Evolutionary conservation across 2,113 vertebrate genomes (phyloP).

Genomic region (Upupa epops): DNA sequence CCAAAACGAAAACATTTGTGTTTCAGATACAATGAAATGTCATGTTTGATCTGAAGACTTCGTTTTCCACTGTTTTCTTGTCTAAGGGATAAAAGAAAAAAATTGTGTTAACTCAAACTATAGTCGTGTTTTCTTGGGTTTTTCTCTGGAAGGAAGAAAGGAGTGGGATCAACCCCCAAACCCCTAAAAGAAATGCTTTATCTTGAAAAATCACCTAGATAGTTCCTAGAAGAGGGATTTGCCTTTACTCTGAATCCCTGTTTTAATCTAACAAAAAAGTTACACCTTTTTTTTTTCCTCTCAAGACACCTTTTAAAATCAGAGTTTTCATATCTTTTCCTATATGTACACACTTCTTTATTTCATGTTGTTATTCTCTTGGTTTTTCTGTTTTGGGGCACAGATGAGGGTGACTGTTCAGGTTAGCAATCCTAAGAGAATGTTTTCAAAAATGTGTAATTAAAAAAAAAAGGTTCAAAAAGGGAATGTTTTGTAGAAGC

Average conservation of each 20-base stretch:
- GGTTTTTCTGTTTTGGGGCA: background rate
- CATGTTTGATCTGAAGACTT: background rate
- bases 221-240: background rate
- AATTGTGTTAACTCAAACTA: background rate
- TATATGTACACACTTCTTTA: background rate
- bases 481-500: background rate
- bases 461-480: background rate
- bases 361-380: background rate
- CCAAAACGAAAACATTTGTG: background rate
- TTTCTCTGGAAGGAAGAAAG: background rate
- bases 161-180: background rate
- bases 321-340: background rate
- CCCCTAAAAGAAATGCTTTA: background rate
- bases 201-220: background rate
- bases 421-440: background rate
- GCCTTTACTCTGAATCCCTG: background rate
- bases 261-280: background rate
- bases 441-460: background rate
- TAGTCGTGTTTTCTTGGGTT: background rate
- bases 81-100: background rate
- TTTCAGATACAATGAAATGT: conserved; percentile 3
- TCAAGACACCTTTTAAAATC: background rate
- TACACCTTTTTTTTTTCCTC: background rate
- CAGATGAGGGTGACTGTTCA: background rate
- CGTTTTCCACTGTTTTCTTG: background rate